Conservation (phyloP, 2,888 invertebrate genomes). For the Leptopilina syphax region DNA sequence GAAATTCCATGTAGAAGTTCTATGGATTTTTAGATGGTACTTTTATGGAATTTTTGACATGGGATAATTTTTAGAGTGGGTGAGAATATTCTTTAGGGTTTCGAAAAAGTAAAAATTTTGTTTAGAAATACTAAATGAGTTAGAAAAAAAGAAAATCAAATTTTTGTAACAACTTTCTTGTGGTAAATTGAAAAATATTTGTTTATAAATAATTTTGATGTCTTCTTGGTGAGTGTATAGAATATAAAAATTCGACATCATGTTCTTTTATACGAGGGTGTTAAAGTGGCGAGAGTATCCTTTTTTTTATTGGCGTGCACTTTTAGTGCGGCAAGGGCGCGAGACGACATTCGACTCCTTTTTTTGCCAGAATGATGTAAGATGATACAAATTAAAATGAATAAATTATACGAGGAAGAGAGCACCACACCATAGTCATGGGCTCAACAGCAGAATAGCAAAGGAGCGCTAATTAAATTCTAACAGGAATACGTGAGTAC, state of each 20-base stretch:
- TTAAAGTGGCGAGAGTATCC: background rate
- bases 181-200: background rate
- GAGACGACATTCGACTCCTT: slow-evolving; percentile 50
- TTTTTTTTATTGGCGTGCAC: slow-evolving; percentile 7
- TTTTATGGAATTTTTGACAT: no score
- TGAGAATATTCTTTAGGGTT: no score
- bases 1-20: no score
- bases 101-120: no score
- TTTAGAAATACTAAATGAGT: no score
- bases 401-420: slow-evolving; percentile 49
- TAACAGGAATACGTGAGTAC: slow-evolving; percentile 55
- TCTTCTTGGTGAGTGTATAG: background rate
- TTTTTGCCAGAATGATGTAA: slow-evolving; percentile 52
- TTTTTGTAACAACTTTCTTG: no score
- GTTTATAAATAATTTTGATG: background rate
- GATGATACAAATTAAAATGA: slow-evolving; percentile 54
- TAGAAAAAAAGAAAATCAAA: no score
- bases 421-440: slow-evolving; percentile 15
- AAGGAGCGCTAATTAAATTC: slow-evolving; percentile 64
- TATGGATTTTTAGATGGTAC: no score
- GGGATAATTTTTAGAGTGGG: no score
- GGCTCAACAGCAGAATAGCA: slow-evolving; percentile 42
- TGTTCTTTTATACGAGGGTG: slow-evolving; percentile 8
- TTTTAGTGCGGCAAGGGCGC: slow-evolving; percentile 13
- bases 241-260: slow-evolving; percentile 6